phyloP scores from a whole-genome alignment of 2,113 vertebrate species.

The Mionectes macconnelli region DNA sequence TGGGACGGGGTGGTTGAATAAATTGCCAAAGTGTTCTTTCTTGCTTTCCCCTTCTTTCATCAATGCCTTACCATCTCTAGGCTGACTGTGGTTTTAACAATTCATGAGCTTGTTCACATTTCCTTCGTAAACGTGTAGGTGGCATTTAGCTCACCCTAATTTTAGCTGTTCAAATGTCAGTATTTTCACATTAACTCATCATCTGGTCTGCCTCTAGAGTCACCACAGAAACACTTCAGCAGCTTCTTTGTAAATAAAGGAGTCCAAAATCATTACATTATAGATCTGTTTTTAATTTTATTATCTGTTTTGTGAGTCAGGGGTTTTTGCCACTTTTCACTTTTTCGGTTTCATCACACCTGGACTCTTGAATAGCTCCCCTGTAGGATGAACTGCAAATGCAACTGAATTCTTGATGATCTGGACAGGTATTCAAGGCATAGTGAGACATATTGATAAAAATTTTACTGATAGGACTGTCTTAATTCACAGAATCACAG shows the following conservation, averaged over 20 bases:
- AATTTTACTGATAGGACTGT: not conserved
- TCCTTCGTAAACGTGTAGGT: not conserved
- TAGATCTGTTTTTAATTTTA: not conserved
- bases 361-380: not conserved
- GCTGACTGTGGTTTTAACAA: not conserved
- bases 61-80: not conserved
- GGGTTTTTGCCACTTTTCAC: not conserved
- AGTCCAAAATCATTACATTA: not conserved
- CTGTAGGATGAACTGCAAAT: not conserved
- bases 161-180: not conserved
- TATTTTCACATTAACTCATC: not conserved
- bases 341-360: not conserved
- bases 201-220: not conserved
- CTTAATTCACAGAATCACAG: not conserved
- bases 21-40: not conserved
- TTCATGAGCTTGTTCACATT: conserved; percentile 9
- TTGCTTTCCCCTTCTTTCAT: conserved; percentile 24
- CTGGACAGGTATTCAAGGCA: not conserved
- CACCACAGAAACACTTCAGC: not conserved
- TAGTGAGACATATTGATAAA: not conserved
- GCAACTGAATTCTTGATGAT: not conserved
- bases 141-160: not conserved
- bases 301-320: not conserved
- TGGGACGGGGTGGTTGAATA: conserved; percentile 7
- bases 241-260: not conserved